Evolutionary conservation across 2,888 invertebrate species (phyloP).

Genomic region (Harpagoxenus sublaevis): DNA sequence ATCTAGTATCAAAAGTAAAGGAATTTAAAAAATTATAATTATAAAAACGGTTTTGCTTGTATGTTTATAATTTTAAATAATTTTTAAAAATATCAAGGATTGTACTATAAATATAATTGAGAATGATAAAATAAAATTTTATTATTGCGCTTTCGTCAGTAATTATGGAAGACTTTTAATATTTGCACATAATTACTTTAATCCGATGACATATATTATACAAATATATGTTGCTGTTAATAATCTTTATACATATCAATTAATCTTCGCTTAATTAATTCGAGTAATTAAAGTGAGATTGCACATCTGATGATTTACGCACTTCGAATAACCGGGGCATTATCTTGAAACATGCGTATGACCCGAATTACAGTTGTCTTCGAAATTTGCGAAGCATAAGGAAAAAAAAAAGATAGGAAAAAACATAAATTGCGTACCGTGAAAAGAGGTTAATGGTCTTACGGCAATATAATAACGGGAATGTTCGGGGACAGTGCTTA

Average conservation of each 20-base stretch:
- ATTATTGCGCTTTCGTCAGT: not conserved
- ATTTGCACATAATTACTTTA: not conserved
- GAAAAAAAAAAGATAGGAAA: not conserved
- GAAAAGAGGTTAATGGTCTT: slow-evolving; percentile 47
- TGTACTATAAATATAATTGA: not conserved
- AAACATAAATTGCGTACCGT: slow-evolving; percentile 28
- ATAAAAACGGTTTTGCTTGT: not conserved
- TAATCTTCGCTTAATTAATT: slow-evolving; percentile 11
- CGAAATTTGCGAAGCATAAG: not conserved
- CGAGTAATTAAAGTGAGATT: slow-evolving; percentile 16
- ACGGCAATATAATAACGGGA: slow-evolving; percentile 51
- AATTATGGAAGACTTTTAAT: not conserved
- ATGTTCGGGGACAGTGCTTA: slow-evolving; percentile 32
- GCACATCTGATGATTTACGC: not conserved
- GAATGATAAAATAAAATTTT: not conserved
- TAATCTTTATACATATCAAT: slow-evolving; percentile 6
- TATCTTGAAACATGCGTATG: slow-evolving; percentile 4
- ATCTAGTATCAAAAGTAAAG: not conserved
- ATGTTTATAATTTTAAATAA: slow-evolving; percentile 7
- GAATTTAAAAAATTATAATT: too few relatives aligned
- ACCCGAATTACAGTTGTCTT: slow-evolving; percentile 20
- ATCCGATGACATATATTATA: not conserved
- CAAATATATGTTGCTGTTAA: not conserved
- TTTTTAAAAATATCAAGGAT: not conserved
- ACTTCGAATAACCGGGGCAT: slow-evolving; percentile 10